Percentiles rank a stretch among this genome's conserved stretches.
Conservation (phyloP, 2,888 invertebrate genomes). For the Hirtodrosophila cameraria region DNA sequence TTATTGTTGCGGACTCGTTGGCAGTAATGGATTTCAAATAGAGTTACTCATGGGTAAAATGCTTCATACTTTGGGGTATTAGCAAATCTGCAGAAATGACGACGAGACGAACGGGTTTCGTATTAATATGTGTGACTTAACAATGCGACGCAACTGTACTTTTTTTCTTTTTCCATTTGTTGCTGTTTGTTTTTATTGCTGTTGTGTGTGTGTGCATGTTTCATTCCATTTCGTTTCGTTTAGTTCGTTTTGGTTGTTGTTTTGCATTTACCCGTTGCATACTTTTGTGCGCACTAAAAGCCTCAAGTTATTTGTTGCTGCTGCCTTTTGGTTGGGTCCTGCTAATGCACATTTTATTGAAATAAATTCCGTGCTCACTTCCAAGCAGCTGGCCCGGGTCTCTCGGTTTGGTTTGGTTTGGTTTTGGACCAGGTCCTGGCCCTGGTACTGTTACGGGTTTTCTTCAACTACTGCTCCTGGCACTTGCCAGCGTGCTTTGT, state of each 20-base stretch:
- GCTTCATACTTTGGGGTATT: constrained; percentile 79
- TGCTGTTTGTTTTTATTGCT: constrained; percentile 2
- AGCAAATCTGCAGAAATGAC: constrained; percentile 71
- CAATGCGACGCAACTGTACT: constrained; percentile 29
- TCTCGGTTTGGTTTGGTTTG: constrained; percentile 7
- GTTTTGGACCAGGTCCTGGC: constrained; percentile 20
- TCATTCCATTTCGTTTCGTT: constrained; percentile 31
- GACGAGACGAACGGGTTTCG: constrained; percentile 33
- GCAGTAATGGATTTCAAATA: constrained; percentile 79
- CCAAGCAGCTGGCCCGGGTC: constrained; percentile 29
- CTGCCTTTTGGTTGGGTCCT: constrained; percentile 59
- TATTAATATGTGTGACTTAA: constrained; percentile 60
- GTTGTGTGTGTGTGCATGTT: constrained; percentile 12
- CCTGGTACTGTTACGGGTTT: constrained; percentile 18
- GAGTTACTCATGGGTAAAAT: constrained; percentile 80
- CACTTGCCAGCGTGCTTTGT: constrained; percentile 70
- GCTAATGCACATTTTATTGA: constrained; percentile 79
- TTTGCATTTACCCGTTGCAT: constrained; percentile 62
- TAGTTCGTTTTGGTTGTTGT: constrained; percentile 38
- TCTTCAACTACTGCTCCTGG: constrained; percentile 40
- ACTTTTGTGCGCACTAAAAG: constrained; percentile 68
- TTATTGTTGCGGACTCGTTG: constrained; percentile 77
- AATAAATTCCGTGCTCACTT: constrained; percentile 76
- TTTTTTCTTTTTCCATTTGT: constrained; percentile 11
- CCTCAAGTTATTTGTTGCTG: constrained; percentile 77